Percentiles rank a stretch among this genome's conserved stretches.
Conservation (phyloP, 2,888 invertebrate genomes). For the Coelopa pilipes region DNA sequence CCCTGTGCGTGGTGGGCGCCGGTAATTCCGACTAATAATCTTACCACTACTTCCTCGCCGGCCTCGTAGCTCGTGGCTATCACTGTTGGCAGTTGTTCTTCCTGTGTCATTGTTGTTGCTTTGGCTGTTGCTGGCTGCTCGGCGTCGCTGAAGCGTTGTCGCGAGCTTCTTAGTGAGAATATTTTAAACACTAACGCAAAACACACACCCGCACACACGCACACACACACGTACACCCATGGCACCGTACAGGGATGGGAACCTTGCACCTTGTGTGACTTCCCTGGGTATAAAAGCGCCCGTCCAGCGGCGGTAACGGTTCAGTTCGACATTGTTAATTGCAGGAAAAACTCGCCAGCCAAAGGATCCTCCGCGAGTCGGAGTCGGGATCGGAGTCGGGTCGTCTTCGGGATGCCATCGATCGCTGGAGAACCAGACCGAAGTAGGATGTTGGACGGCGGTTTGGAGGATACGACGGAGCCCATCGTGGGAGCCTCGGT, state of each 20-base stretch:
- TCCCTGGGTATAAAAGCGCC: conserved; percentile 54
- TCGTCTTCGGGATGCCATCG: neutral
- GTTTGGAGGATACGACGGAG: too few relatives aligned
- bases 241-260: conserved; percentile 22
- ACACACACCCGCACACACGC: neutral
- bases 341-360: conserved; percentile 33
- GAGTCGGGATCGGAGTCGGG: neutral
- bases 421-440: too few relatives aligned
- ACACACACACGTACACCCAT: too few relatives aligned
- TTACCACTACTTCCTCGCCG: neutral
- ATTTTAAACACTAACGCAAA: conserved; percentile 11
- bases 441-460: too few relatives aligned
- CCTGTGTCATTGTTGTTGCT: conserved; percentile 10
- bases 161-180: conserved; percentile 20
- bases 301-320: conserved; percentile 49
- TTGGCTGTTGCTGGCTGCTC: neutral
- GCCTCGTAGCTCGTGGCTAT: neutral
- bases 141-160: neutral
- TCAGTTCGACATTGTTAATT: conserved; percentile 57
- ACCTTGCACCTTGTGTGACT: neutral
- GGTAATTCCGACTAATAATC: conserved; percentile 27
- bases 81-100: neutral
- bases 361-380: neutral
- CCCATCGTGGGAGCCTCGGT: too few relatives aligned
- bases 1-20: neutral